Conservation (phyloP, 2,113 vertebrate genomes). For the Tragelaphus buxtoni region DNA sequence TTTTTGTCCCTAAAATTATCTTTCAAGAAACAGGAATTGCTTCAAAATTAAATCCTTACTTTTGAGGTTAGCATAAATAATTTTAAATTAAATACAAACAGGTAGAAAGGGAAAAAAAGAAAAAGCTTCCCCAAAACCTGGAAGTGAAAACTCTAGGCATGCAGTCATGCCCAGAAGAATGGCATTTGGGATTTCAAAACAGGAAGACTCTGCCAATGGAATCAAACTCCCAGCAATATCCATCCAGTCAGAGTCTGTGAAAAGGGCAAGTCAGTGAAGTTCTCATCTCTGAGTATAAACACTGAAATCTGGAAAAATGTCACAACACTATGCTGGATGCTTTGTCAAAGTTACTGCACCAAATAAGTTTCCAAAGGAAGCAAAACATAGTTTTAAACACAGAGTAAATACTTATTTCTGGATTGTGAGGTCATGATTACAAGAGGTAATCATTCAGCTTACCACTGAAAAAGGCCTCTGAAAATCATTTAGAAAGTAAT, state of each 20-base stretch:
- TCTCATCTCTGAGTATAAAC: background rate
- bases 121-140: background rate
- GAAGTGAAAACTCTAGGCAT: background rate
- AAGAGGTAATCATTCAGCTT: background rate
- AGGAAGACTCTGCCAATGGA: background rate
- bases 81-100: background rate
- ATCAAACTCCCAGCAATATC: background rate
- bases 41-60: conserved; percentile 26
- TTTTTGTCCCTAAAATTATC: background rate
- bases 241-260: background rate
- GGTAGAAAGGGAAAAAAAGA: background rate
- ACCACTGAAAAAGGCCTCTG: background rate
- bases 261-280: background rate
- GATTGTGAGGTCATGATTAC: background rate
- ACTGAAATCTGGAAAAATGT: background rate
- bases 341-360: background rate
- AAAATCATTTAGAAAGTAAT: background rate
- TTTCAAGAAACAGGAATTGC: background rate
- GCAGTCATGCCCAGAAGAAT: background rate
- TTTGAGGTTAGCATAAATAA: background rate
- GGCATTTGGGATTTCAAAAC: background rate
- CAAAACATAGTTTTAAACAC: background rate
- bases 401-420: background rate
- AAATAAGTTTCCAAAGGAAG: background rate
- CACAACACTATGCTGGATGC: background rate